Evolutionary conservation across 2,797 vertebrate species (phyloP), one percentile per base, ranked within the genome.

Genomic region (Galaxias olidus): DNA sequence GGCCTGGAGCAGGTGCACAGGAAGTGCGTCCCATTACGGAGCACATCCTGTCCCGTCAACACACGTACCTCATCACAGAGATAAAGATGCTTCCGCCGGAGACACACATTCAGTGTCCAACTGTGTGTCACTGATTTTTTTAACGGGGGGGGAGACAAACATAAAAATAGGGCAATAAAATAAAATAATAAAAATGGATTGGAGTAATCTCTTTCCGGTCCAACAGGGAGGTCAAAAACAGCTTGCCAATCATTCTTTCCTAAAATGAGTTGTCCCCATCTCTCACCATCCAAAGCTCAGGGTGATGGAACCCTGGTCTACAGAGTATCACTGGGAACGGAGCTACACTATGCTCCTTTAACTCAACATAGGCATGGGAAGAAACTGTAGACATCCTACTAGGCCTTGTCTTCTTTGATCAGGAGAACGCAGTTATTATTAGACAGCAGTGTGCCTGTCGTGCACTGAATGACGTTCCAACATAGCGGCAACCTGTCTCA

Each of bases 371-470:
- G 75, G 71, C 65, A 62, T 59, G 67, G 81, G 75, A 70, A 75
- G 83, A 86, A 82, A 85, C 77, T 41, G 79, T 63, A 79, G 14
- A 79, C 80, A 11, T 65, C 63, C 30, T 30, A 2, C 3, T 30
- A 30, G 30, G 30, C 30, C 30, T 30, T 3, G 2, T 30, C 30
- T 30, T 30, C 30, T 30, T 30, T 30, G 79, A 80, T 74, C 66
- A 1, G 15, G 71, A 75, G 79, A 84, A 84, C 79, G 83, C 77
- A 73, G 83, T 86, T 87, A 85, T 83, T 81, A 86, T 83, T 83
- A 84, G 6, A 85, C 74, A 63, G 57, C 71, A 70, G 69, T 65
- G 6, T 68, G 80, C 77, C 73, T 10, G 53, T 30, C 6, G 30
- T 30, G 41, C 73, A 71, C 46, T 56, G 59, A 74, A 71, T 77